Evolutionary conservation across 2,888 invertebrate genomes (phyloP), one percentile per base, ranked within the genome.

Genomic region (Scrobipalpa atriplicella): DNA sequence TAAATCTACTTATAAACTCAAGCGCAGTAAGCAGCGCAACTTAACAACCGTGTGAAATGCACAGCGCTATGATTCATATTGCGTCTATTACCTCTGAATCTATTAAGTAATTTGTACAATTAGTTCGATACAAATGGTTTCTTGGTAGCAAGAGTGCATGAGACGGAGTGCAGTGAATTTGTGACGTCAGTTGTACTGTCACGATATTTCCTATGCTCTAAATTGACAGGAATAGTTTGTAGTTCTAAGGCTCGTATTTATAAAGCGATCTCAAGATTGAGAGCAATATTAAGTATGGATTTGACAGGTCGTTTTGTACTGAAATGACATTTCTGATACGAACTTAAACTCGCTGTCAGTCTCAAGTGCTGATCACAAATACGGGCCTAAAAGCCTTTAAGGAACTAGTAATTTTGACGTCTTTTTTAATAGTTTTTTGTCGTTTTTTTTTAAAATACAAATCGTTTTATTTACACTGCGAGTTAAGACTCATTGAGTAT

Each of bases 61-160:
- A 21, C 54, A 21, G 1, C 21, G 11, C 13, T 21, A 21, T 56
- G 54, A 56, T 58, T 58, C 58, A 58, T 38, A 58, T 16, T 29
- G 8, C 39, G 7, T 38, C 16, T 19, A 62, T 29, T 41, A 41
- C 16, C 43, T 19, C 13, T 62, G 62, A 62, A 47, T 47, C 41
- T 62, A 41, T 47, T 47, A 62, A 29, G 29, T 64, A 54, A 39
- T 64, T 64, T 54, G 29, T 18, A 52, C 36, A 19, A 51, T 36
- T 64, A 64, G 36, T 64, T 64, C 54, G 13, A 56, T 56, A 56
- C 21, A 56, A 56, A 56, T 56, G 29, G 13, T 21, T 56, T 21
- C 39, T 21, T 10, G 29, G 52, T 38, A 58, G 38, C 7, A 29
- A 10, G 58, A 16, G 36, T n/a, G 16, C 38, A 38, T 38, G 18